Evolutionary conservation across 2,888 invertebrate genomes (phyloP), one percentile per base, ranked within the genome.

Genomic region (Lamproptera curius): DNA sequence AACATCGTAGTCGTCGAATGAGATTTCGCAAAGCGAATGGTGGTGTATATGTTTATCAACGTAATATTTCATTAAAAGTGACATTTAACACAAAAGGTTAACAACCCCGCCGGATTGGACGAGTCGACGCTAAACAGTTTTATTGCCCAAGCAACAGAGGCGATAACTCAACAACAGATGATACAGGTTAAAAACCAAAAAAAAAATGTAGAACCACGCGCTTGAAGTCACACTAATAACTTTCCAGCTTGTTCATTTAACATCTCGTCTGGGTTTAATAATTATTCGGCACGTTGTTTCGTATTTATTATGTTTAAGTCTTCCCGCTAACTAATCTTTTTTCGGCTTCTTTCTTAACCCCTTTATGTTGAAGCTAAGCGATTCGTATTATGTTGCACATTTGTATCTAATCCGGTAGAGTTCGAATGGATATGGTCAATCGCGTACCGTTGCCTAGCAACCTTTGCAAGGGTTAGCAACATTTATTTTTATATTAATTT

Each of bases 71-170:
- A 31, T 2, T 31, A 41, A 33, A 41, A n/a, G 5, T 9, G 13
- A 36, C 51, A 39, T 62, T 54, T 51, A 49, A 14, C 34, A 57
- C 45, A 64, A 65, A 85, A 88, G 88, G 88, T 88, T 62, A 88
- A 88, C 84, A 88, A 88, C 67, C 82, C 88, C 8, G 77, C 76
- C 39, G 87, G 83, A 37, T 63, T 88, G 73, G 88, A 88, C 74
- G 88, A 88, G 69, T 81, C 82, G 60, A 88, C 88, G 57, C 68
- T 88, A 67, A 88, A 86, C 81, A 84, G 73, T 69, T 82, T 88
- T 68, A 88, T 88, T 63, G 70, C 87, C 39, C 88, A 88, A 70
- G 88, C 88, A 61, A 88, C 85, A 70, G 88, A 88, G 73, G 88
- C 87, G 70, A 85, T 88, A 70, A 82, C 83, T 40, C 88, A 88